A percentile compares a stretch with the other conserved stretches of the same genome.
phyloP scores from a whole-genome alignment of 2,797 vertebrate genomes.

The Melanotaenia trifasciata region DNA sequence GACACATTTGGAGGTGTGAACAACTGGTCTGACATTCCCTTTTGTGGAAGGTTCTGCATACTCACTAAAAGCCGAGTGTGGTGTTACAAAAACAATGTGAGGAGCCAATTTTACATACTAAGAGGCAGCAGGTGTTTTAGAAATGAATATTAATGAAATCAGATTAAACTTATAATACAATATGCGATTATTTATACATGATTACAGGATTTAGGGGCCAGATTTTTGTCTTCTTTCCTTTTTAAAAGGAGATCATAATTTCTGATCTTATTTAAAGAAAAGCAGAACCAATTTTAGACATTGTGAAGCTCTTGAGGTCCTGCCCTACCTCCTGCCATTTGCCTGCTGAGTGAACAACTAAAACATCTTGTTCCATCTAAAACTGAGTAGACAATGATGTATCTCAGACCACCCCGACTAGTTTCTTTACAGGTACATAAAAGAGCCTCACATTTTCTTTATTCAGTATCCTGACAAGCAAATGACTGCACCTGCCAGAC shows the following conservation, averaged over 20 bases:
- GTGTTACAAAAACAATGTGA: slow-evolving; percentile 2
- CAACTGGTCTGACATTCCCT: slow-evolving; percentile 66
- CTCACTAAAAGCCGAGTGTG: slow-evolving; percentile 25
- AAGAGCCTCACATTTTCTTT: background rate
- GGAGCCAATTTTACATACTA: background rate
- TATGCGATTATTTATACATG: background rate
- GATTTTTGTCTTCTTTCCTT: background rate
- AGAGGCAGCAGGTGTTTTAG: background rate
- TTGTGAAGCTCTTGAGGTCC: slow-evolving; percentile 16
- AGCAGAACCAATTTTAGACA: slow-evolving; percentile 8
- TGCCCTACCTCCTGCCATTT: slow-evolving; percentile 36
- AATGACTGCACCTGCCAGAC: slow-evolving; percentile 4
- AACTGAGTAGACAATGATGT: slow-evolving; percentile 4
- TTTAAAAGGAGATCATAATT: slow-evolving; percentile 1
- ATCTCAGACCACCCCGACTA: background rate
- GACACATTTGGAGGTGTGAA: slow-evolving; percentile 69
- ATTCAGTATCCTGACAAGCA: background rate
- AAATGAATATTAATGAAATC: background rate
- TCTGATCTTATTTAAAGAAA: background rate
- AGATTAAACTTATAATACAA: background rate
- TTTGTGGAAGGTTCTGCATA: slow-evolving; percentile 56
- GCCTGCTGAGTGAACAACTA: slow-evolving; percentile 14
- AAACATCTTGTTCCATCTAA: slow-evolving; percentile 14
- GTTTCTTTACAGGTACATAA: slow-evolving; percentile 9
- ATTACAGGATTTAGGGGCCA: background rate